phyloP scores from a whole-genome alignment of 1,140 invertebrate genomes.

The Heliconius melpomene region DNA sequence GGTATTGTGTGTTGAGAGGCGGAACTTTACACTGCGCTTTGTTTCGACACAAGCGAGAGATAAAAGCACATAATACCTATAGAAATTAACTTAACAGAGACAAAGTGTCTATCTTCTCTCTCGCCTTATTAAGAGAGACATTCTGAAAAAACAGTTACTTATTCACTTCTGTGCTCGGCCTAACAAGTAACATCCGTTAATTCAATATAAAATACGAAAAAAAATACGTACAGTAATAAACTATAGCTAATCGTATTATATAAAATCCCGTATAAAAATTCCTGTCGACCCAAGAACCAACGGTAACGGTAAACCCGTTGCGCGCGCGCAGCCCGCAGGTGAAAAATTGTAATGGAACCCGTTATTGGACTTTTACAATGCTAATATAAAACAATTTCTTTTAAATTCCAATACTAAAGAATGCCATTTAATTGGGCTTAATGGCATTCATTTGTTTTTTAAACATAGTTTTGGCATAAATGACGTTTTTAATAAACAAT shows the following conservation, averaged over 20 bases:
- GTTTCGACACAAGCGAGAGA: no score
- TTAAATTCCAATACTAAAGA: background rate
- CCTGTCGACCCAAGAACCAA: background rate
- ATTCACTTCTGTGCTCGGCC: no score
- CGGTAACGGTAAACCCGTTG: slow-evolving; percentile 16
- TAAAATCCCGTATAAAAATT: slow-evolving; percentile 5
- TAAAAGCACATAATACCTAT: background rate
- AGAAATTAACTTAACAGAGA: no score
- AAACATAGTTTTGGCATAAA: no score
- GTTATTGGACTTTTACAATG: slow-evolving; percentile 10
- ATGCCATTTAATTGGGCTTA: background rate
- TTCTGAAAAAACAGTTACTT: no score
- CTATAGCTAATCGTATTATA: slow-evolving; percentile 1
- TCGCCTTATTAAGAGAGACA: no score
- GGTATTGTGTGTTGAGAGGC: no score
- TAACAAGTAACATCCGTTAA: background rate
- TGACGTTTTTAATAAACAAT: no score
- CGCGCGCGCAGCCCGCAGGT: slow-evolving; percentile 20
- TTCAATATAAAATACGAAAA: no score
- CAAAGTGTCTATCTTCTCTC: no score
- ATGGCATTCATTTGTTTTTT: background rate
- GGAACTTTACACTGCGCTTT: no score
- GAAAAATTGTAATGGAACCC: slow-evolving; percentile 18
- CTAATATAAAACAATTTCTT: background rate
- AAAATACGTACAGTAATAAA: background rate